Percentiles rank a stretch among this genome's conserved stretches.
Evolutionary conservation across 2,113 vertebrate genomes (phyloP).

Genomic region (Glaucomys volans): DNA sequence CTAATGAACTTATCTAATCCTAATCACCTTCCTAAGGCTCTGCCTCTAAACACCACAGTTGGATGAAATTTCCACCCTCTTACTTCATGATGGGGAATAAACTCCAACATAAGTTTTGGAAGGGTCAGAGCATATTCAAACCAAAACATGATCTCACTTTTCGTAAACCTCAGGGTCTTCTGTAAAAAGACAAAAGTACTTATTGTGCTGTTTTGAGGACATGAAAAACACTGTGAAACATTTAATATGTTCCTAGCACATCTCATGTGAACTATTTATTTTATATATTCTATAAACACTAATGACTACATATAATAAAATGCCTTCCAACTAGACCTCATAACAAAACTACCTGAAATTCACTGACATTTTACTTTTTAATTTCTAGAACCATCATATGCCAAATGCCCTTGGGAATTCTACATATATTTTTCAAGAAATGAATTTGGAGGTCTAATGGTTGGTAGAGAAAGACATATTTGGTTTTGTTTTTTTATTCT

Average conservation of each 20-base stretch:
- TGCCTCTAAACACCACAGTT: too few relatives aligned
- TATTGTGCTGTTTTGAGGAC: neutral
- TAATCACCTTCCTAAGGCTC: neutral
- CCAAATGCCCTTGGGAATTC: neutral
- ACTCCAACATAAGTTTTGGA: too few relatives aligned
- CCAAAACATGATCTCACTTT: neutral
- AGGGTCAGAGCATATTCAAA: neutral
- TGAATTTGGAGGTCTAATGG: neutral
- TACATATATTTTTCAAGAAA: slow-evolving; percentile 28
- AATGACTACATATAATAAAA: neutral
- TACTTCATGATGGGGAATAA: too few relatives aligned
- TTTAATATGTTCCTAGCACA: neutral
- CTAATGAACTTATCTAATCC: neutral
- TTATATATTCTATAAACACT: neutral
- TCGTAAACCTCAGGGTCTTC: neutral
- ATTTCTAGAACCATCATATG: neutral
- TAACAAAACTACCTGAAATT: neutral
- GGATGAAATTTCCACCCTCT: too few relatives aligned
- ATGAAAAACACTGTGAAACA: neutral
- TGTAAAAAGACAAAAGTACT: neutral
- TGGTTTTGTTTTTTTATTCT: too few relatives aligned
- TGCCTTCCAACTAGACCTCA: neutral
- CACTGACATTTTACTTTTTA: neutral
- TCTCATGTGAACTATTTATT: neutral
- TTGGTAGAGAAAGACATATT: neutral